Evolutionary conservation across 2,113 vertebrate genomes (phyloP), one percentile per base, ranked within the genome.

Genomic region (Leptocoma aspasia): DNA sequence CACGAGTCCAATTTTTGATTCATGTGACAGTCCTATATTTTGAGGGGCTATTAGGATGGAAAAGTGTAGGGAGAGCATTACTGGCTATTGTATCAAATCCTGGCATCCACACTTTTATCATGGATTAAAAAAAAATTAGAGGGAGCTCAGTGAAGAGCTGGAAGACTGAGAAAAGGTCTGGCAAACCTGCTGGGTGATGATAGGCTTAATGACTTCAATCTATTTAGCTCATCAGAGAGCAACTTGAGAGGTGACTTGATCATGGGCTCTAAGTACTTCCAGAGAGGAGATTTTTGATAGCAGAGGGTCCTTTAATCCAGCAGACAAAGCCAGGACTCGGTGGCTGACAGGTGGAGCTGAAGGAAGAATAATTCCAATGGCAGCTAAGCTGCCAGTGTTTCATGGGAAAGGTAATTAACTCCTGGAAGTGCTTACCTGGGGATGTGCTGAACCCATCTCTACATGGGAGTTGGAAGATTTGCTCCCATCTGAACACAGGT

Each of bases 191-290:
- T 82, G 64, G 75, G 79, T 11, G 63, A 88, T 95, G 92, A 95
- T 88, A 96, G 96, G 90, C 87, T 96, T 96, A 94, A 96, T 85
- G 89, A 93, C 72, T 96, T 82, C 95, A 82, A 95, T 92, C 94
- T 97, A 82, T 94, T 95, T 90, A 94, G 75, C 85, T 95, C 95
- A 94, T 96, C 92, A 95, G 92, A 95, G 93, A 94, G 64, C 47
- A 94, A 88, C 92, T 93, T 66, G 93, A 97, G 90, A 96, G 92
- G 92, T 95, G 92, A 94, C 93, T 95, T 94, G 94, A 96, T 93
- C 95, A 19, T 3, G 50, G 92, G 81, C 71, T 93, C 75, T 93
- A 83, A 93, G 87, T 66, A 91, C 84, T 91, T 95, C 28, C 82
- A 90, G 85, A 54, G 78, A 95, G 91, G 92, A 92, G 96, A 91